Base-by-base conservation (phyloP, 2,888 invertebrate genomes). In the Acutogordius australiensis region DNA sequence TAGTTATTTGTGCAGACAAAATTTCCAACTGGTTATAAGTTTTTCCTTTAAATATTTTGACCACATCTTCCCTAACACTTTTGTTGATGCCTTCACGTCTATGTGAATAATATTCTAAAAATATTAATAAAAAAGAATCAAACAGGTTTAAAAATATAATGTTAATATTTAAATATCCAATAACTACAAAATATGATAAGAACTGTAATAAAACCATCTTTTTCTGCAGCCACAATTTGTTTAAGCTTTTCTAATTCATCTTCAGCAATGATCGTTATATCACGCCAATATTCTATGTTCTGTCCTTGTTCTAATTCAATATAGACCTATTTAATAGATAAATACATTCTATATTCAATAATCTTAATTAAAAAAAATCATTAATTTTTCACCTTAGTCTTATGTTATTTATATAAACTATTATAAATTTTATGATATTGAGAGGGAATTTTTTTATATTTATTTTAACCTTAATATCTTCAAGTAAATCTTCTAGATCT, bases 401-500 rank as follows among this genome's bases (percentile, higher is more conserved):
- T n/a, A n/a, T n/a, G n/a, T n/a, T n/a, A n/a, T n/a, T n/a, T n/a
- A n/a, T n/a, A n/a, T n/a, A n/a, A n/a, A n/a, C n/a, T n/a, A n/a
- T n/a, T n/a, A n/a, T n/a, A n/a, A n/a, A n/a, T n/a, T n/a, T n/a
- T n/a, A n/a, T n/a, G n/a, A n/a, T n/a, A n/a, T n/a, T n/a, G n/a
- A n/a, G n/a, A n/a, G n/a, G n/a, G n/a, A n/a, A 37, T n/a, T 37
- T 37, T 8, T 37, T 37, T 13, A 13, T 37, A 13, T 37, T 37
- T 51, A 51, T n/a, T n/a, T 51, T 51, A n/a, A 73, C 73, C 72
- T 86, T 84, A 61, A 99, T 94, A 68, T 99, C 97, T 65, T 84
- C 91, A 1, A 90, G 76, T 21, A 97, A 74, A 73, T 97, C 97
- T 70, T 97, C 94, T 27, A 94, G 74, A 70, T 97, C 94, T 64